phyloP scores from a whole-genome alignment of 2,888 invertebrate genomes.

The Orthosia gothica region DNA sequence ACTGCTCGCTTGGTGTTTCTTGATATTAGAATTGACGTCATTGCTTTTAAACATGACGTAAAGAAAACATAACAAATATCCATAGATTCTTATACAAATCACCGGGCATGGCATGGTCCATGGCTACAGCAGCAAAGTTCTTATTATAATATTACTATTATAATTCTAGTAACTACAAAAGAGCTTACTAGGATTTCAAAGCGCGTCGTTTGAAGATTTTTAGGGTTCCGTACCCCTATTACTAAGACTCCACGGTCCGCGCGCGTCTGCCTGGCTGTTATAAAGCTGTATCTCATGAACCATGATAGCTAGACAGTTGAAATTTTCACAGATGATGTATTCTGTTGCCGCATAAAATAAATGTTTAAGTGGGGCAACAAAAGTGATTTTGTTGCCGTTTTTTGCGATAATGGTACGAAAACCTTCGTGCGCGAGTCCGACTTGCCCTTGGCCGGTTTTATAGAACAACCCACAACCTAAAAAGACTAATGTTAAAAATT shows the following conservation, averaged over 20 bases:
- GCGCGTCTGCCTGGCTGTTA: too few species aligned
- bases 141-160: conserved; percentile 14
- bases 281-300: too few species aligned
- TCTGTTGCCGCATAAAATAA: too few species aligned
- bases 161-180: conserved; percentile 24
- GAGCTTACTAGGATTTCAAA: conserved; percentile 24
- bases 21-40: conserved; percentile 33
- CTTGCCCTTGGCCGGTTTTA: not conserved
- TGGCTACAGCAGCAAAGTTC: conserved; percentile 1
- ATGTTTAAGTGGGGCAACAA: too few species aligned
- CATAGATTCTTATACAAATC: conserved; percentile 3
- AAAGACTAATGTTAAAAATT: not conserved
- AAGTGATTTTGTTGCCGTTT: too few species aligned
- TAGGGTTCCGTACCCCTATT: too few species aligned
- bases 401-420: too few species aligned
- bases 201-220: conserved; percentile 8
- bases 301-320: too few species aligned
- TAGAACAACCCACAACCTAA: not conserved
- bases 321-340: too few species aligned
- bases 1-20: not conserved
- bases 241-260: too few species aligned
- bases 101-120: conserved; percentile 9
- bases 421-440: too few species aligned
- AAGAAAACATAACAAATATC: not conserved
- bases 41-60: conserved; percentile 16